Evolutionary conservation across 2,797 vertebrate genomes (phyloP), one percentile per base, ranked within the genome.

Genomic region (Enteromius fasciolatus): DNA sequence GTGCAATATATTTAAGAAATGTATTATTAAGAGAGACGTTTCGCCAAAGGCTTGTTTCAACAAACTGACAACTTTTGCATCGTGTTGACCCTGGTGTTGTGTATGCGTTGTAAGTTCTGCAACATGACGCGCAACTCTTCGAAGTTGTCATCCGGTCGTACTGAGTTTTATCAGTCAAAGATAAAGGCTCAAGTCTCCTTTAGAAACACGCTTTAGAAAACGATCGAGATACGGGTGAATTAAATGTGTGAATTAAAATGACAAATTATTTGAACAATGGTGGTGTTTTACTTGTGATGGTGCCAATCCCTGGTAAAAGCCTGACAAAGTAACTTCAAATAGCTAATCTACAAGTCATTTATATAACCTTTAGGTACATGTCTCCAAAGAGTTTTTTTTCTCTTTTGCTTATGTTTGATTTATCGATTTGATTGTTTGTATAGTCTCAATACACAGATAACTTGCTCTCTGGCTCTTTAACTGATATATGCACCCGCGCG

Each of bases 151-250:
- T 84, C 80, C 87, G 89, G 93, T 84, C 64, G 91, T 90, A 95
- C 97, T 97, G 97, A 99, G 96, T 97, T 98, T 95, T 97, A 97
- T 98, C 97, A 97, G 97, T 97, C 94, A 59, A 59, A 64, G 57
- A 83, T 87, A 88, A 41, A 83, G 92, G 91, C 91, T 93, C 90
- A 94, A 89, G 87, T 89, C 92, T 92, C 95, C 94, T 91, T 92
- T 89, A 90, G 90, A 89, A 88, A 95, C 93, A 92, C 88, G 91
- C 50, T 66, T 68, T 95, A 91, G 59, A 85, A 89, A 90, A 93
- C 93, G 89, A 93, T 94, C 89, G 92, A 91, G 89, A 97, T 97
- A 97, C 96, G 96, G 96, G 96, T 98, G 94, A 95, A 92, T 92
- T 83, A 87, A 92, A 92, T 94, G 69, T 94, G 93, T 96, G 91